Base-by-base conservation (phyloP, 2,888 invertebrate genomes). In the Kuschelorhynchus macadamiae region DNA sequence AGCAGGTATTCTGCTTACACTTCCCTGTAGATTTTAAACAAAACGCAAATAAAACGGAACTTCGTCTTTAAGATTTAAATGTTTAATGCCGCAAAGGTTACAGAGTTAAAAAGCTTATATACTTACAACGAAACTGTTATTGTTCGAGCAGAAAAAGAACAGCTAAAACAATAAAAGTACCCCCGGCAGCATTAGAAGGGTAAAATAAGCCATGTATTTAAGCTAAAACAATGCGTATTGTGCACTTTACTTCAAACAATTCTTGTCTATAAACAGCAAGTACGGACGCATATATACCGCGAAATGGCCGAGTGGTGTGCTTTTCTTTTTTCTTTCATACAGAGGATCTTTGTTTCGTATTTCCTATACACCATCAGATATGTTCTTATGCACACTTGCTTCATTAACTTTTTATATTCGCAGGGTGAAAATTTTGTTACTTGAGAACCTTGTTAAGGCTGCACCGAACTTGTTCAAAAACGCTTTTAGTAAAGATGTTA, bases 211-310 rank as follows among this genome's bases (percentile, higher is more conserved):
- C 52, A 36, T 14, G 66, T 66, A 55, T 71, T 69, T 76, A 74
- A 74, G 72, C 71, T 76, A 76, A 78, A 78, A 78, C 78, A 77
- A 78, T 77, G 77, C 74, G 71, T 74, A 74, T 72, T 74, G 76
- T 77, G 66, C 71, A 75, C 16, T 49, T 72, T 76, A 75, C 76
- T 75, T 75, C 74, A 76, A 77, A 76, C 78, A 77, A 76, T 76
- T 76, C 74, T 76, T 77, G 77, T 74, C 78, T 77, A 77, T 75
- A 79, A 76, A 78, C 75, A 75, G 25, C 69, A 67, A 74, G 72
- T 74, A 74, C 44, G 75, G 76, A 79, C 60, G 79, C 75, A 78
- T 77, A 76, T 76, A 78, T 79, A 78, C 79, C 74, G 74, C 75
- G 72, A 80, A 80, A 79, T 79, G 79, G 77, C 76, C 74, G 76